Percentiles rank a stretch among this genome's conserved stretches.
Conservation (phyloP, 2,888 invertebrate genomes). For the Balanococcus diminutus region DNA sequence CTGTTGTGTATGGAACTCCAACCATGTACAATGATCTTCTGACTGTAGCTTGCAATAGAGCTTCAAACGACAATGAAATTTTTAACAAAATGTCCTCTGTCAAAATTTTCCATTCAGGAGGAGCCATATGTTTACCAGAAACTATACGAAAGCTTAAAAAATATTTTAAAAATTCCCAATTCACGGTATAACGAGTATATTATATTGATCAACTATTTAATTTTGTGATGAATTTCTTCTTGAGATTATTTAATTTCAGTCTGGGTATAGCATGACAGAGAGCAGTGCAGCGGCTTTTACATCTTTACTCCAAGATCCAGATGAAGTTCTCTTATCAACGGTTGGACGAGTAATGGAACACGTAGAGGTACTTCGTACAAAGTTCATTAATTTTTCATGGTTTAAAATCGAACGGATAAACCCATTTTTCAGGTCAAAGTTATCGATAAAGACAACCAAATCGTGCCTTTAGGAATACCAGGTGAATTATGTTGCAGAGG, state of each 20-base stretch:
- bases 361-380: neutral
- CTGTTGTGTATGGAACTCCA: constrained; percentile 77
- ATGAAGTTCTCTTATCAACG: neutral
- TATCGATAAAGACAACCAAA: constrained; percentile 68
- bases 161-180: neutral
- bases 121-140: constrained; percentile 72
- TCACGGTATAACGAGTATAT: neutral
- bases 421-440: constrained; percentile 67
- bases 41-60: neutral
- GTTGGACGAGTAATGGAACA: neutral
- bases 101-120: constrained; percentile 70
- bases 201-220: neutral
- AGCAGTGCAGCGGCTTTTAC: neutral
- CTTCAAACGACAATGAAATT: neutral
- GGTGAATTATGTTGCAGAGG: constrained; percentile 81
- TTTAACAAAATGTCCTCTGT: constrained; percentile 6
- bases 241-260: constrained; percentile 60
- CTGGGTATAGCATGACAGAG: neutral
- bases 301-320: neutral
- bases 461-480: constrained; percentile 72
- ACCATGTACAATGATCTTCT: constrained; percentile 79
- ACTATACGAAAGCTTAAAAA: constrained; percentile 64
- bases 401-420: neutral
- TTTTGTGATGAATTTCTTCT: constrained; percentile 67
- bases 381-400: neutral